Percentiles rank a stretch among this genome's conserved stretches.
phyloP scores from a whole-genome alignment of 2,888 invertebrate species.

The Eupithecia inturbata region DNA sequence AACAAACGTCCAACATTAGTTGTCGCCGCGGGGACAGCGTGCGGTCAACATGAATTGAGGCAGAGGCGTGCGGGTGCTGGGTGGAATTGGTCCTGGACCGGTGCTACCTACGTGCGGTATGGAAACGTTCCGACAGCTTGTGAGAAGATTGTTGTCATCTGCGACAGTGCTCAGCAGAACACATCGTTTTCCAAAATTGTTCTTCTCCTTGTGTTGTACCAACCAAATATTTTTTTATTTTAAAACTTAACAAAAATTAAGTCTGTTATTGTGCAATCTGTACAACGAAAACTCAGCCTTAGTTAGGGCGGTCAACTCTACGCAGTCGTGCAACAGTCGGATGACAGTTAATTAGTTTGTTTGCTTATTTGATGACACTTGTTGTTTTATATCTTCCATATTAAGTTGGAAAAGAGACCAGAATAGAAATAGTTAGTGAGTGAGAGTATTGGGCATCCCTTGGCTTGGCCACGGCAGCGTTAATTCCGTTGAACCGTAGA shows the following conservation, averaged over 20 bases:
- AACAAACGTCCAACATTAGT: no score
- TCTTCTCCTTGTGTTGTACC: background rate
- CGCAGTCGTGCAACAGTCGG: constrained; percentile 3
- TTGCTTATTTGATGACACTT: background rate
- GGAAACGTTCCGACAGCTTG: background rate
- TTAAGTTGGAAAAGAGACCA: background rate
- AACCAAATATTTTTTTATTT: background rate
- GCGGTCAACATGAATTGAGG: no score
- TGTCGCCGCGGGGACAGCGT: no score
- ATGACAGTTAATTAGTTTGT: background rate
- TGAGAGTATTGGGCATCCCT: no score
- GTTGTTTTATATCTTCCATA: constrained; percentile 2
- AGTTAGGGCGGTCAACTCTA: background rate
- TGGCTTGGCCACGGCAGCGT: no score
- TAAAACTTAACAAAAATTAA: background rate
- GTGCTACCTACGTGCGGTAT: no score
- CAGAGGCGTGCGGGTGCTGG: no score
- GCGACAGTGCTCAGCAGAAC: background rate
- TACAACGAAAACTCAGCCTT: background rate
- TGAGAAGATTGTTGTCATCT: background rate
- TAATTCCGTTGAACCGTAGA: no score
- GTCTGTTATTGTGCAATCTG: background rate
- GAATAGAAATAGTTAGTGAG: background rate
- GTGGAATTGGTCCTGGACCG: no score
- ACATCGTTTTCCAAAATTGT: background rate